phyloP scores from a whole-genome alignment of 2,113 vertebrate species.

The Eulemur macaco region DNA sequence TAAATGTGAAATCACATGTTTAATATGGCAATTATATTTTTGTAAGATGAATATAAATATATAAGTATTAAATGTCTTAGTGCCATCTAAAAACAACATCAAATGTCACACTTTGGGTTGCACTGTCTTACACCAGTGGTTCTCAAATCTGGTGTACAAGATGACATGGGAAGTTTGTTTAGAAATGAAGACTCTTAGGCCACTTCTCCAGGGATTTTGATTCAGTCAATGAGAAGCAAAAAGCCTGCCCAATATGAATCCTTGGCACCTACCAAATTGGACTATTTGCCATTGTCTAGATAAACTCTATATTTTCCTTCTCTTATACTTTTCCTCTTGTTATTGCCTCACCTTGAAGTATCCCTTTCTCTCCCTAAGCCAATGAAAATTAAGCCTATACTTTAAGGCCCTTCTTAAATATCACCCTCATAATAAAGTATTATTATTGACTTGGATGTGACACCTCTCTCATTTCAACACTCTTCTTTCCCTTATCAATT shows the following conservation, averaged over 20 bases:
- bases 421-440: constrained; percentile 12
- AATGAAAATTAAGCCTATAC: background rate
- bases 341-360: background rate
- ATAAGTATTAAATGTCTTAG: background rate
- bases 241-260: background rate
- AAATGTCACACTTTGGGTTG: background rate
- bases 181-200: background rate
- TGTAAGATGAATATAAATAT: background rate
- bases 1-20: background rate
- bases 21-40: background rate
- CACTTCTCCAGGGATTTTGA: background rate
- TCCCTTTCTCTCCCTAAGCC: background rate
- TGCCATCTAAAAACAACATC: background rate
- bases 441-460: background rate
- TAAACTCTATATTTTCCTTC: background rate
- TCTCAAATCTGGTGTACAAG: background rate
- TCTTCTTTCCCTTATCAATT: background rate
- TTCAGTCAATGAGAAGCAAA: background rate
- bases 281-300: background rate
- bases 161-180: background rate
- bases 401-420: constrained; percentile 48
- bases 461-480: constrained; percentile 28
- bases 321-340: background rate
- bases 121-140: background rate
- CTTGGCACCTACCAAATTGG: background rate